Conservation (phyloP, 2,888 invertebrate species). For the Eurytoma adleriae region DNA sequence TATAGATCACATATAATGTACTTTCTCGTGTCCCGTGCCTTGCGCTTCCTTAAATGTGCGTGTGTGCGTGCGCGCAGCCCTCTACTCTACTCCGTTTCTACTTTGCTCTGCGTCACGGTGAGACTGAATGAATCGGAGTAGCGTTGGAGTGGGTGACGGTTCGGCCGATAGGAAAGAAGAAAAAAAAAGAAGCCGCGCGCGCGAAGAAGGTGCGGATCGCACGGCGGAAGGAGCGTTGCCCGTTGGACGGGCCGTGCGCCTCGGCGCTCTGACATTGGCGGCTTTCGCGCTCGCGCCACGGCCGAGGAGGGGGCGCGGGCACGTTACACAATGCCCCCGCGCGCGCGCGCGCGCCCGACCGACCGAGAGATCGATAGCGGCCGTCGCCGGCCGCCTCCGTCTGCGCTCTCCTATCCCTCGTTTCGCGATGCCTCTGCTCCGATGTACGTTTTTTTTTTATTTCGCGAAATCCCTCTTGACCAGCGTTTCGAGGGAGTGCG, state of each 20-base stretch:
- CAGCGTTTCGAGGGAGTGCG: too few species aligned
- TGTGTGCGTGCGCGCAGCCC: too few species aligned
- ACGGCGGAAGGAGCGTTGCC: conserved; percentile 5
- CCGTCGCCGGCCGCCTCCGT: conserved; percentile 7
- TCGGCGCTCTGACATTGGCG: conserved; percentile 48
- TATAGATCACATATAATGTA: too few species aligned
- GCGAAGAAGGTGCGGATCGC: neutral
- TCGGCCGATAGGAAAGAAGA: neutral
- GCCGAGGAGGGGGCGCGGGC: conserved; percentile 1
- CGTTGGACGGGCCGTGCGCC: neutral
- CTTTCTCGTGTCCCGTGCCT: too few species aligned
- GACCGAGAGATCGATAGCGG: conserved; percentile 48
- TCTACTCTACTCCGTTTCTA: too few species aligned
- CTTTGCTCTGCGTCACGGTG: too few species aligned
- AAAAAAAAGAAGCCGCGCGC: neutral
- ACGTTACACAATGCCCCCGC: conserved; percentile 50
- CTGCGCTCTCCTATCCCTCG: neutral
- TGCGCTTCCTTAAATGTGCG: too few species aligned
- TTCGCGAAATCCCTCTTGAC: too few species aligned
- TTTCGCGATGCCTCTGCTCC: too few species aligned
- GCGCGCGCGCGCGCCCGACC: neutral
- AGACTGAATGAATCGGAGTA: too few species aligned
- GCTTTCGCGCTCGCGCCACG: conserved; percentile 31
- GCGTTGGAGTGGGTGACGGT: too few species aligned
- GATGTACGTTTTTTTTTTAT: too few species aligned